Base-by-base conservation (phyloP, 2,797 vertebrate species). In the Sebastes goodei region DNA sequence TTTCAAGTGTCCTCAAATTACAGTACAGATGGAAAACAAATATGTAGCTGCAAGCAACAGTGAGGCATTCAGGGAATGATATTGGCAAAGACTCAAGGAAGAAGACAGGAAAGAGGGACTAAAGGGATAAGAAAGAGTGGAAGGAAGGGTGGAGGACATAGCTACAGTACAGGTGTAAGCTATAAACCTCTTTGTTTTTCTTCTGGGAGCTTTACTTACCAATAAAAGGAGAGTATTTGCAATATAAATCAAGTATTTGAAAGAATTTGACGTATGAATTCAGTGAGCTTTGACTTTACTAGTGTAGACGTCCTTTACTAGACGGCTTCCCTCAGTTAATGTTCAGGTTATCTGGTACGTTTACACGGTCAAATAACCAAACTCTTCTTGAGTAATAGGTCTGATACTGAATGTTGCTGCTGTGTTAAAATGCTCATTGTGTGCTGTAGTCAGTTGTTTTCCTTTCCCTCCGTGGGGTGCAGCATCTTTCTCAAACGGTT, bases 41-140 rank as follows among this genome's bases (percentile, higher is more conserved):
- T 12, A 15, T 23, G 32, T 70, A 32, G 75, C 78, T 79, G 64
- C 60, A 9, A 70, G 72, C 60, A 21, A 65, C 68, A 76, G 6
- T 11, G 17, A 68, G 53, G 55, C 59, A 60, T 46, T 12, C 29
- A 33, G 25, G 15, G 30, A 63, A 52, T 6, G 17, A 76, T 49
- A 8, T 7, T 85, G 74, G 80, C 65, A 75, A 46, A 76, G 49
- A 74, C 38, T 64, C 61, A 53, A 42, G 60, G 64, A 71, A 14
- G 61, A 12, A 42, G 63, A 42, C 67, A 78, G 78, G 61, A 78
- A 80, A 29, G 15, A 57, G 17, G 46, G n/a, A 66, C 73, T 73
- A 49, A 70, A 79, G 32, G 25, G 61, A 67, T 62, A 0, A 10
- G 17, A 49, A 46, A 49, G 20, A 61, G 20, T 23, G 38, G 7